phyloP scores from a whole-genome alignment of 2,888 invertebrate species.

The Oxystoma pomonae region DNA sequence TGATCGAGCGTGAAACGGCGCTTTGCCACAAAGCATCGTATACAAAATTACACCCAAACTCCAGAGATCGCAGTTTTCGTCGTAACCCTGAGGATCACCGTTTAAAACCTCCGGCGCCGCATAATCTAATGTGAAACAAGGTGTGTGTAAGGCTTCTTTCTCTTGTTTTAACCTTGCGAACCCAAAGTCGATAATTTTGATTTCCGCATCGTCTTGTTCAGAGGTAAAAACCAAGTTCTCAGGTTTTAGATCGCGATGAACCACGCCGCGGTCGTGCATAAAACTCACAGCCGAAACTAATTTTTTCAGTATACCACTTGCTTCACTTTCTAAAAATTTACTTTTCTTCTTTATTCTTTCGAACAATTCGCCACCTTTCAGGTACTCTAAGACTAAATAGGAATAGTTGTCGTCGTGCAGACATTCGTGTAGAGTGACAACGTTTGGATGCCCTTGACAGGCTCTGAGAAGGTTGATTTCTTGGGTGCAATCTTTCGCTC shows the following conservation, averaged over 20 bases:
- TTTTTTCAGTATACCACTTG: conserved; percentile 76
- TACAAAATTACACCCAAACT: conserved; percentile 87
- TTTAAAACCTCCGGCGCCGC: conserved; percentile 91
- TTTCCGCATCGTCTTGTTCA: conserved; percentile 49
- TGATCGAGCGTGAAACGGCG: conserved; percentile 71
- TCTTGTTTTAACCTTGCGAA: conserved; percentile 77
- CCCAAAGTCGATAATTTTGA: conserved; percentile 95
- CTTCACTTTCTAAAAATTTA: conserved; percentile 71
- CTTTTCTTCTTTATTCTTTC: conserved; percentile 60
- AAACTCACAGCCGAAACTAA: conserved; percentile 79
- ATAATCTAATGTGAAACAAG: conserved; percentile 92
- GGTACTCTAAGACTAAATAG: conserved; percentile 85
- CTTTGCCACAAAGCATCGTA: conserved; percentile 72
- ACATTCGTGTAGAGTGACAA: conserved; percentile 81
- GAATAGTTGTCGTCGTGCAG: conserved; percentile 76
- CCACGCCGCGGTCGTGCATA: conserved; percentile 80
- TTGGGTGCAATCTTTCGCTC: conserved; percentile 60
- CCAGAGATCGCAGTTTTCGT: conserved; percentile 94
- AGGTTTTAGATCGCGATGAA: conserved; percentile 92
- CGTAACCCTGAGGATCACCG: conserved; percentile 66
- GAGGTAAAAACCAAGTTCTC: conserved; percentile 74
- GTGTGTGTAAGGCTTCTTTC: conserved; percentile 61
- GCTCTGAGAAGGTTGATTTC: conserved; percentile 76
- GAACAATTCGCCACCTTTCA: conserved; percentile 79
- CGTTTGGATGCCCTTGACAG: conserved; percentile 86